Base-by-base conservation (phyloP, 2,888 invertebrate species). In the Lysandra bellargus region DNA sequence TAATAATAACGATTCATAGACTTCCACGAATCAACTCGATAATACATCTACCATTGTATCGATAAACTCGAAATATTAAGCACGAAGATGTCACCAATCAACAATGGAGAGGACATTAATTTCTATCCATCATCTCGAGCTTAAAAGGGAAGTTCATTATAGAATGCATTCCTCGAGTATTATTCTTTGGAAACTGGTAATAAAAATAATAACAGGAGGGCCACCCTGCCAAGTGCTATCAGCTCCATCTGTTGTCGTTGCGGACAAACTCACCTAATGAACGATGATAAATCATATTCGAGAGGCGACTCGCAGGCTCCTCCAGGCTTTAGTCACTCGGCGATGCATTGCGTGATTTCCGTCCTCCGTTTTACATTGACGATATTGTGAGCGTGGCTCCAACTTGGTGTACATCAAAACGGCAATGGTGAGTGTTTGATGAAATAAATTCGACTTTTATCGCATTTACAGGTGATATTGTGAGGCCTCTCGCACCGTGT, bases 281-380 rank as follows among this genome's bases (percentile, higher is more conserved):
- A 94, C 94, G 94, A 94, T 94, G 94, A 94, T 94, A 94, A 94
- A 94, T 94, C 94, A 94, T 94, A 94, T 94, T 94, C 94, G 94
- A 94, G 93, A 93, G 92, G 92, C 91, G 90, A 92, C 92, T 91
- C 87, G 88, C 86, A 86, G 87, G 89, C 88, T 85, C 86, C 86
- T 87, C 89, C 89, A 85, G 86, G 87, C 86, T 87, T 88, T 89
- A 89, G 88, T 88, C 88, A 84, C 85, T 87, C 86, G 80, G 81
- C 82, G 83, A 84, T 84, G 82, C 83, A 84, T 83, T 61, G 78
- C 84, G 86, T 82, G 80, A 77, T 80, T 83, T 82, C 81, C 78
- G 73, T 79, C 44, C 80, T 73, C 79, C 12, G 17, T 9, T n/a
- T 64, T 87, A 82, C 91, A 91, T 87, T 88, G 87, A 88, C 80